Evolutionary conservation across 2,888 invertebrate species (phyloP).

Genomic region (Conchocele bisecta): DNA sequence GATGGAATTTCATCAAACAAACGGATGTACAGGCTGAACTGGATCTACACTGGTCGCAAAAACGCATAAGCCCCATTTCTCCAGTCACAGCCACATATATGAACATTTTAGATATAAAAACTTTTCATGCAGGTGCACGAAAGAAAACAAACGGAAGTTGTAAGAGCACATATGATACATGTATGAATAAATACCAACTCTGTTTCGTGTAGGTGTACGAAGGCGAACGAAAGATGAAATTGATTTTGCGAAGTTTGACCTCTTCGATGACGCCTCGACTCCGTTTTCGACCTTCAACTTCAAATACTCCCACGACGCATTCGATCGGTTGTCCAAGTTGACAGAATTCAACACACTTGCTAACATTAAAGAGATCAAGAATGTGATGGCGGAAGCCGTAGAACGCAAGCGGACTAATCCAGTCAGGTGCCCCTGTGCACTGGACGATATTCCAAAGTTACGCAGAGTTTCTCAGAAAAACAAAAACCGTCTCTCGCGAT

Average conservation of each 20-base stretch:
- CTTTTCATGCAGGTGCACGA: no score
- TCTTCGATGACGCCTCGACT: conserved; percentile 82
- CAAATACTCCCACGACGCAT: conserved; percentile 81
- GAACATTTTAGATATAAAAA: no score
- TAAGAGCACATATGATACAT: no score
- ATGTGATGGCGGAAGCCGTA: conserved; percentile 75
- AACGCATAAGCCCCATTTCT: no score
- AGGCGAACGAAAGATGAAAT: conserved; percentile 82
- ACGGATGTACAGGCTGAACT: no score
- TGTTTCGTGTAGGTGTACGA: conserved; percentile 78
- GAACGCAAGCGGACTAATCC: conserved; percentile 64
- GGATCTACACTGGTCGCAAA: no score
- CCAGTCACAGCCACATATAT: no score
- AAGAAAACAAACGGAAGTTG: no score
- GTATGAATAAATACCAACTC: no score
- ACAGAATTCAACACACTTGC: conserved; percentile 83
- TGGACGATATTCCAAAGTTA: conserved; percentile 64
- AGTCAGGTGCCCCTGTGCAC: conserved; percentile 59
- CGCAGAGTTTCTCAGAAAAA: conserved; percentile 66
- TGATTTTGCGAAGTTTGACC: conserved; percentile 82
- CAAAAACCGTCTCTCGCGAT: conserved; percentile 57
- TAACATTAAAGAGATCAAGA: conserved; percentile 80
- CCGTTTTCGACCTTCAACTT: conserved; percentile 84
- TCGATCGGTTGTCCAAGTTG: conserved; percentile 82
- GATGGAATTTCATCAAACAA: no score